These are phyloP conservation scores for Gandaritis pyraliata DNA, from an alignment of 2,888 invertebrate species.

Conservation along the genomic window DNA sequence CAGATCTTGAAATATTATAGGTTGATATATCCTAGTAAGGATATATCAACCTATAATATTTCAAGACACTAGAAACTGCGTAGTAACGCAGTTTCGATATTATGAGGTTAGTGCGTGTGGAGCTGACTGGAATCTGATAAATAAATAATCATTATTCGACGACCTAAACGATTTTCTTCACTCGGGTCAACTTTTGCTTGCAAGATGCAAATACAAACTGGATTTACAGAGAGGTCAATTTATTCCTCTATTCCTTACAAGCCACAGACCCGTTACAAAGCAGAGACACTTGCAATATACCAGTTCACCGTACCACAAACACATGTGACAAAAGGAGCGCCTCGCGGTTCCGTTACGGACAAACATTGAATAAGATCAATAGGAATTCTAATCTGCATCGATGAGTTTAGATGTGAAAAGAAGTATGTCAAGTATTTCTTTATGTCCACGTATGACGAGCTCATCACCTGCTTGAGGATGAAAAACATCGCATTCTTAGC, in stretches of 20 bases:
- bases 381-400: conserved; percentile 24
- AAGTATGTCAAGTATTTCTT: conserved; percentile 29
- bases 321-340: neutral
- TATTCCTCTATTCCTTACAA: neutral
- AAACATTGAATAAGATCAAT: conserved; percentile 17
- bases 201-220: too few relatives aligned
- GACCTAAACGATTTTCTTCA: too few relatives aligned
- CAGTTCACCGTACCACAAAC: neutral
- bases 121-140: too few relatives aligned
- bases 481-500: neutral
- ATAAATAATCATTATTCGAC: too few relatives aligned
- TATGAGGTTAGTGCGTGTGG: too few relatives aligned
- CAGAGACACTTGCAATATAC: neutral
- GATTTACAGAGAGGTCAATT: too few relatives aligned
- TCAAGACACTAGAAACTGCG: too few relatives aligned
- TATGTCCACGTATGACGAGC: conserved; percentile 18
- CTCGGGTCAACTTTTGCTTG: too few relatives aligned
- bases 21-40: too few relatives aligned
- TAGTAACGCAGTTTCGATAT: too few relatives aligned
- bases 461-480: conserved; percentile 21
- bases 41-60: too few relatives aligned
- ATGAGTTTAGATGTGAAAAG: conserved; percentile 8
- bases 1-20: too few relatives aligned
- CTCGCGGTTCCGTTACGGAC: conserved; percentile 9
- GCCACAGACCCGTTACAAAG: neutral